Evolutionary conservation across 2,888 invertebrate species (phyloP).

Genomic region (Melipona bicolor): DNA sequence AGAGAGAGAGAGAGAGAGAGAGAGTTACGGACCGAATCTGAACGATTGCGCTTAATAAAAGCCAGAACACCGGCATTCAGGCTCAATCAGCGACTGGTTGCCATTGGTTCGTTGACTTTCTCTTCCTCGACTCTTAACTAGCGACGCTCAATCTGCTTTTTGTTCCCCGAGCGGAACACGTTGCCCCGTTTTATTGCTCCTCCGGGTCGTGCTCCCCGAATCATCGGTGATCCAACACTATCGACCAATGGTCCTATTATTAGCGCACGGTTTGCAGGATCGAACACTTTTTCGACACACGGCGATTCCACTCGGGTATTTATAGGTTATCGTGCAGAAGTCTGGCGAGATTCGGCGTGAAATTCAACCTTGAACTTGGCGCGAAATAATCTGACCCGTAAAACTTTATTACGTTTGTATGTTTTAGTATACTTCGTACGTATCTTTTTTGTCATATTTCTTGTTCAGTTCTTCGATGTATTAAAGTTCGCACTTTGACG

Average conservation of each 20-base stretch:
- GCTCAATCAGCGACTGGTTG: conserved; percentile 59
- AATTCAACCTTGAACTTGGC: conserved; percentile 1
- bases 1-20: background rate
- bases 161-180: conserved; percentile 17
- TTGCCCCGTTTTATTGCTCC: background rate
- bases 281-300: background rate
- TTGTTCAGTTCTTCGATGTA: too few species aligned
- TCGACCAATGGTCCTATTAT: background rate
- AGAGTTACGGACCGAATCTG: conserved; percentile 49
- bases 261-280: too few species aligned
- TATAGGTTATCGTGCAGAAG: background rate
- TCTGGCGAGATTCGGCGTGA: background rate
- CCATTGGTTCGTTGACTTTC: conserved; percentile 71
- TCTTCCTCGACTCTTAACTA: conserved; percentile 65
- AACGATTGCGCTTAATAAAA: conserved; percentile 67
- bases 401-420: too few species aligned
- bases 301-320: background rate
- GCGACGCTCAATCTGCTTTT: conserved; percentile 65
- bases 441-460: too few species aligned
- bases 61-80: conserved; percentile 64
- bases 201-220: background rate
- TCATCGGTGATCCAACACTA: background rate
- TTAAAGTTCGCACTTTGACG: too few species aligned
- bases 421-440: too few species aligned
- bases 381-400: background rate